Evolutionary conservation across 2,888 invertebrate species (phyloP).

Genomic region (Calliopum simillimum): DNA sequence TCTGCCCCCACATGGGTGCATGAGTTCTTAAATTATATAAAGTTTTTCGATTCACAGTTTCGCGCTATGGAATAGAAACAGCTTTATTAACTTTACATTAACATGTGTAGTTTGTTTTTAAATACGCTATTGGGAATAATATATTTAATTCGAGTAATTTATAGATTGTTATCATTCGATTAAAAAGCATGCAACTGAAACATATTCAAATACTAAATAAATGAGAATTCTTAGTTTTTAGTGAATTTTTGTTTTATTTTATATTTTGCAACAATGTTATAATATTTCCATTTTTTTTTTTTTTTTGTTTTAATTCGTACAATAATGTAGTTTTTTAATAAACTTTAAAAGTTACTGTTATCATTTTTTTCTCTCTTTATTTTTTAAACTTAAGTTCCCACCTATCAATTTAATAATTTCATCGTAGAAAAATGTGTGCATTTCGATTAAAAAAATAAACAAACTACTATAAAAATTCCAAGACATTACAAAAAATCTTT

Average conservation of each 20-base stretch:
- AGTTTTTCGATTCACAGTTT: too few relatives aligned
- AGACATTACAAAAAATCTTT: not conserved
- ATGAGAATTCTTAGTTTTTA: too few relatives aligned
- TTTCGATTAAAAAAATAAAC: conserved; percentile 16
- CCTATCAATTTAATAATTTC: conserved; percentile 1
- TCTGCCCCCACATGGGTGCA: too few relatives aligned
- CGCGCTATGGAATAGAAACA: too few relatives aligned
- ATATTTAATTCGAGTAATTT: too few relatives aligned
- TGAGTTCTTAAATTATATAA: too few relatives aligned
- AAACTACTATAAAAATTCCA: not conserved
- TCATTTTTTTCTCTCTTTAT: conserved; percentile 6
- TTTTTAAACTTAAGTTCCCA: conserved; percentile 17
- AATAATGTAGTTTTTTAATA: conserved; percentile 21
- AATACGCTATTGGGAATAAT: too few relatives aligned
- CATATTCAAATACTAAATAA: too few relatives aligned
- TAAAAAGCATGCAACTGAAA: too few relatives aligned
- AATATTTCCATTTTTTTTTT: conserved; percentile 19
- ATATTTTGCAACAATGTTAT: conserved; percentile 30
- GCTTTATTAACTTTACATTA: too few relatives aligned
- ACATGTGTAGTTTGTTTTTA: too few relatives aligned
- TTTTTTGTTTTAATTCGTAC: conserved; percentile 29
- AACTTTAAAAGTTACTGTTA: conserved; percentile 10
- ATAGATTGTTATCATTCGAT: too few relatives aligned
- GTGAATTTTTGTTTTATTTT: conserved; percentile 10
- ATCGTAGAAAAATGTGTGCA: conserved; percentile 34